Evolutionary conservation across 1,140 invertebrate genomes (phyloP), one percentile per base, ranked within the genome.

Genomic region (Penaeus japonicus): DNA sequence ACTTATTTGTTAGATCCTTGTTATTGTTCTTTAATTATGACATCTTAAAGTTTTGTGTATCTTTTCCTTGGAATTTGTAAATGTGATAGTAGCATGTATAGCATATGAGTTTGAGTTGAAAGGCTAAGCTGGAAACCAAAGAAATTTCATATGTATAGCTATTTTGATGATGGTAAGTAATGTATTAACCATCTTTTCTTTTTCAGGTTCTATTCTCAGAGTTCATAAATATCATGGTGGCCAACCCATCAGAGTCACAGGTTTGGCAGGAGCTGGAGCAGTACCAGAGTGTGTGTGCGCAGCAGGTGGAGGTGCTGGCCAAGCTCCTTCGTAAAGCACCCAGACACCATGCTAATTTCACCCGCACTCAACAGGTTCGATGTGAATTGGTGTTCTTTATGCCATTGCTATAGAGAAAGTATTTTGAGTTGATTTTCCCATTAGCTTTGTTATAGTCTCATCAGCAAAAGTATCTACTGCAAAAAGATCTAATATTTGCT

Each of bases 201-300:
- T 62, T 39, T 2, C 70, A 88, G 87, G 87, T 88, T 47, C 70
- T 88, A 32, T 88, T 88, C 55, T 88, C 87, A 17, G 87, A 88
- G 30, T 88, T 88, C 35, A 84, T 88, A 53, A 88, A 88, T 65
- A 88, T 88, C 24, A 88, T 88, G 87, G 87, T 88, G 65, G 70
- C 27, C 35, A 78, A 86, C 59, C 87, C 84, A 55, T 83, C 89
- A 39, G 78, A 89, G 47, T 70, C 85, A 79, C 84, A 89, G 53
- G 75, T 89, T 15, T 86, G 85, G 84, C 59, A 89, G 18, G 85
- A 85, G 53, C 84, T 89, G 62, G 89, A 84, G 24, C 65, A 89
- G 70, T 89, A 89, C 22, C 54, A 89, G 89, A 79, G 57, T 27
- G 65, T 80, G 12, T 87, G 84, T 62, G 62, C 53, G 30, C 84